Evolutionary conservation across 2,113 vertebrate species (phyloP).

Genomic region (Pluvianellus socialis): DNA sequence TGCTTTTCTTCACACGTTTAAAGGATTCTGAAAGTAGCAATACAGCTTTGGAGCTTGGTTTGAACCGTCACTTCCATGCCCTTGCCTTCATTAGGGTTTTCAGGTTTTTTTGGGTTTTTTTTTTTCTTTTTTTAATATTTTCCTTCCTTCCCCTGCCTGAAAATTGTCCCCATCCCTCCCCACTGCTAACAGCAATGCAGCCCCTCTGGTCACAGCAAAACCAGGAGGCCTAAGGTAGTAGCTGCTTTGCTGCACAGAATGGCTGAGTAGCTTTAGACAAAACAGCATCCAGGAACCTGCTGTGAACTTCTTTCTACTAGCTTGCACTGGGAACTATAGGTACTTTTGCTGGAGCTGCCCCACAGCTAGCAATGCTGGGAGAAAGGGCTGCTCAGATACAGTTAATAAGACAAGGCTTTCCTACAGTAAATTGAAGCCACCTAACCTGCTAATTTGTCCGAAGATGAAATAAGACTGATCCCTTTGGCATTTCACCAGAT

Average conservation of each 20-base stretch:
- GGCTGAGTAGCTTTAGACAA: background rate
- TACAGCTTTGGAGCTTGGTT: background rate
- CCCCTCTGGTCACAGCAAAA: background rate
- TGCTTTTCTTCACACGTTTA: constrained; percentile 27
- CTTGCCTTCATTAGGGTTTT: background rate
- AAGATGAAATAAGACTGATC: background rate
- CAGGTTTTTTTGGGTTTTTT: background rate
- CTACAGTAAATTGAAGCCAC: background rate
- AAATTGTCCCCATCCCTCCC: background rate
- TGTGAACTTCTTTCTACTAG: background rate
- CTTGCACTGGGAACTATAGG: background rate
- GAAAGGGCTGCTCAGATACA: background rate
- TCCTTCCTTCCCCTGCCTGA: background rate
- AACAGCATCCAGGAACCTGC: background rate
- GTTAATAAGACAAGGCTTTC: background rate
- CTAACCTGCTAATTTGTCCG: background rate
- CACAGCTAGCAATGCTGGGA: background rate
- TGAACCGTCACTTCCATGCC: background rate
- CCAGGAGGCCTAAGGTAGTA: background rate
- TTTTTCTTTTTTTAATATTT: accelerated
- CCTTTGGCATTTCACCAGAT: background rate
- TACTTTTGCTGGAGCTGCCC: background rate
- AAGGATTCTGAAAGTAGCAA: constrained; percentile 35
- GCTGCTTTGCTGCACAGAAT: background rate
- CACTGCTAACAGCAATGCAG: background rate